These are phyloP conservation scores for Limnephilus auricula DNA, from an alignment of 2,888 invertebrate species.

Conservation along the genomic window DNA sequence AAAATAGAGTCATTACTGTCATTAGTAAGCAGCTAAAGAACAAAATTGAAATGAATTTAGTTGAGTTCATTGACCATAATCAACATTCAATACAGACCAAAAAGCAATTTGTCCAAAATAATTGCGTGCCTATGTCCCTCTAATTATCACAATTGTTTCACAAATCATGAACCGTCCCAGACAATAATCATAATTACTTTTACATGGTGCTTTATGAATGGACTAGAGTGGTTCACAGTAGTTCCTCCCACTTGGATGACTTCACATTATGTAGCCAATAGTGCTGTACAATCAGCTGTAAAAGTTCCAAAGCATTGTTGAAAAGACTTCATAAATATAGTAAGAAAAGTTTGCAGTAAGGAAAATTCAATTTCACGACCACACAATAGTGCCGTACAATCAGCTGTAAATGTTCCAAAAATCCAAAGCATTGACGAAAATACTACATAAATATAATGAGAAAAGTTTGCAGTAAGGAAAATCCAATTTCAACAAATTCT, in stretches of 20 bases:
- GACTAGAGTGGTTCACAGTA: conserved; percentile 8
- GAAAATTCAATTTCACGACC: no score
- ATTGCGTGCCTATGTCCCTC: background rate
- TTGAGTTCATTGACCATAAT: background rate
- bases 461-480: no score
- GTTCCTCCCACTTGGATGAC: conserved; percentile 21
- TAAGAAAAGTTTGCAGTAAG: no score
- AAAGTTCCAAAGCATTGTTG: background rate
- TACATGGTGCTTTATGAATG: conserved; percentile 24
- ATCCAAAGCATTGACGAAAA: background rate
- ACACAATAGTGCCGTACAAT: background rate
- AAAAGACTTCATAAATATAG: background rate
- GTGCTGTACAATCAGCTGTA: background rate
- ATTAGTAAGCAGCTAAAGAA: background rate
- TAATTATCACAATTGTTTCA: background rate
- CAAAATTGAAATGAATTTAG: background rate
- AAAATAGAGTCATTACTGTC: no score
- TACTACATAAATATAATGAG: background rate
- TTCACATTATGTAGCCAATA: background rate
- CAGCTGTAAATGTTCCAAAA: background rate
- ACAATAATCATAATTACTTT: background rate
- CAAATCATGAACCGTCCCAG: background rate
- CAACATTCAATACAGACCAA: background rate
- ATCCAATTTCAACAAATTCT: no score
- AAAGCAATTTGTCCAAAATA: conserved; percentile 20